Conservation (phyloP, 1,140 invertebrate genomes). For the Macrostomum lignano region DNA sequence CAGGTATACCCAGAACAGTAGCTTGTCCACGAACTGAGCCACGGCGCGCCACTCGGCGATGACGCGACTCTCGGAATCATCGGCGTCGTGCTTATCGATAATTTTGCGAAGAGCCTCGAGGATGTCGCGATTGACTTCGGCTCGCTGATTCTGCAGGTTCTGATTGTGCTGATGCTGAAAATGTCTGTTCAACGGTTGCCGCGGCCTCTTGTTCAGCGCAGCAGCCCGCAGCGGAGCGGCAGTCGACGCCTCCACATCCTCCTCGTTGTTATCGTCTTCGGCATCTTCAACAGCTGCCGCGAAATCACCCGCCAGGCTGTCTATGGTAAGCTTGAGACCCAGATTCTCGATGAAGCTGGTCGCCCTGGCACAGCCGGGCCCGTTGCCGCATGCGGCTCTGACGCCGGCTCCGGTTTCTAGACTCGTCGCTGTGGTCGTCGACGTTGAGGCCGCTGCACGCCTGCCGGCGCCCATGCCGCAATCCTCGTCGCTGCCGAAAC, state of each 20-base stretch:
- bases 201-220: background rate
- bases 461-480: background rate
- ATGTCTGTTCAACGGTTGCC: background rate
- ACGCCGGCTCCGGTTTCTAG: no score
- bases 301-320: background rate
- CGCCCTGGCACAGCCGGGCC: no score
- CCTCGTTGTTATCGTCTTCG: background rate
- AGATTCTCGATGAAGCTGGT: background rate
- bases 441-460: background rate
- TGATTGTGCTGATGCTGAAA: no score
- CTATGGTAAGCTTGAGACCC: background rate
- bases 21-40: conserved; percentile 2
- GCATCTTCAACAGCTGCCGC: no score
- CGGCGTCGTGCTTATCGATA: conserved; percentile 8
- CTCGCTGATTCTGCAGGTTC: background rate
- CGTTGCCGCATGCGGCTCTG: no score
- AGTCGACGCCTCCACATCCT: background rate
- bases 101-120: conserved; percentile 9
- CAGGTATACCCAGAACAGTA: conserved; percentile 7
- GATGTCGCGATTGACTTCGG: conserved; percentile 3
- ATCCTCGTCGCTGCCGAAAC: no score
- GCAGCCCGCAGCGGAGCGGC: background rate
- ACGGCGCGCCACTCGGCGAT: conserved; percentile 6
- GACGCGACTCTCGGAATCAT: conserved; percentile 1
- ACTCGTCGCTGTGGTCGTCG: background rate